These are phyloP conservation scores for Probaryconus sp. DNA, from an alignment of 1,140 invertebrate species.

Conservation along the genomic window DNA sequence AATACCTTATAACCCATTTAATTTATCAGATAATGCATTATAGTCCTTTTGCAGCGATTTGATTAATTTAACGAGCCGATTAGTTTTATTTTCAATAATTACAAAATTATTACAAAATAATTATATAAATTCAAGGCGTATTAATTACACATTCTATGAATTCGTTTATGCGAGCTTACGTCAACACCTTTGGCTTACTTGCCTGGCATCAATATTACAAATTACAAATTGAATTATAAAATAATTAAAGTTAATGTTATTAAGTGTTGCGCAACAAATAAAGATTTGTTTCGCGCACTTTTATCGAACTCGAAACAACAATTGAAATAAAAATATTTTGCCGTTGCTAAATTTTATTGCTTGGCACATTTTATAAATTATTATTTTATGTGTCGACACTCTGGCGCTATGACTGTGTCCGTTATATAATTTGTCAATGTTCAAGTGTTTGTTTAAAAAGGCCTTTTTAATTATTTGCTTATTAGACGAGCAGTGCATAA, in stretches of 20 bases:
- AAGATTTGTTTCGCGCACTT: no score
- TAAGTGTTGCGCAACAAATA: background rate
- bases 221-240: constrained; percentile 30
- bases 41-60: constrained; percentile 8
- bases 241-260: constrained; percentile 11
- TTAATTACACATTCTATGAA: constrained; percentile 6
- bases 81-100: constrained; percentile 20
- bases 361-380: no score
- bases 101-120: constrained; percentile 30
- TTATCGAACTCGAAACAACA: no score
- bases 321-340: no score
- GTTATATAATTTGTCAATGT: no score
- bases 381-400: no score
- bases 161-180: constrained; percentile 1
- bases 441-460: no score
- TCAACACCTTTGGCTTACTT: constrained; percentile 11
- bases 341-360: no score
- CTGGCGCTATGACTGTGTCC: no score
- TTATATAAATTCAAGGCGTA: constrained; percentile 22
- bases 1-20: no score
- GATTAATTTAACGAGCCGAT: constrained; percentile 12
- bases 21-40: constrained; percentile 7
- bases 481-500: no score
- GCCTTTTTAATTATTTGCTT: no score
- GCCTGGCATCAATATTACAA: constrained; percentile 1